Conservation (phyloP, 2,888 invertebrate species). For the Therioaphis trifolii region DNA sequence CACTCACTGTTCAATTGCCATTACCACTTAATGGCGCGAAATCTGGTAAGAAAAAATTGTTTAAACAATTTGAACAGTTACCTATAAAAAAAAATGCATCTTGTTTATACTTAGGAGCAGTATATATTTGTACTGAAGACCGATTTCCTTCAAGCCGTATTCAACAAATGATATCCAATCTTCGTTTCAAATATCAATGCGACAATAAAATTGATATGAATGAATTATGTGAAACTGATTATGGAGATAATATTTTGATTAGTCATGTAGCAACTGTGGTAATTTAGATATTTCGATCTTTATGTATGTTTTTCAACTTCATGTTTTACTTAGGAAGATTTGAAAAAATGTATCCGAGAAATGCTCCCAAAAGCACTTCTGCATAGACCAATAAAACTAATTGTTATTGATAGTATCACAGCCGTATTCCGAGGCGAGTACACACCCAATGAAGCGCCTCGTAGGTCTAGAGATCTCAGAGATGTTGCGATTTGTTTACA, state of each 20-base stretch:
- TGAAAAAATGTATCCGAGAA: slow-evolving; percentile 72
- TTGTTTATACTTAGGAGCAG: slow-evolving; percentile 70
- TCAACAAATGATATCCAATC: slow-evolving; percentile 70
- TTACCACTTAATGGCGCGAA: slow-evolving; percentile 57
- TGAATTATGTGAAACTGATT: slow-evolving; percentile 66
- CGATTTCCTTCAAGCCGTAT: slow-evolving; percentile 79
- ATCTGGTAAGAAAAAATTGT: slow-evolving; percentile 19
- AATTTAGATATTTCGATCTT: slow-evolving; percentile 65
- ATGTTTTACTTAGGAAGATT: slow-evolving; percentile 70
- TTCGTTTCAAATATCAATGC: slow-evolving; percentile 62
- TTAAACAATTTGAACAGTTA: background rate
- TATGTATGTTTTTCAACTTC: slow-evolving; percentile 16
- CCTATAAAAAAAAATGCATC: background rate
- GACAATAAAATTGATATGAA: slow-evolving; percentile 64
- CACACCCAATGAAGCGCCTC: slow-evolving; percentile 70
- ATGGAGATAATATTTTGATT: slow-evolving; percentile 75
- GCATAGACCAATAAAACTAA: slow-evolving; percentile 66
- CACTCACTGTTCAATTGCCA: slow-evolving; percentile 76
- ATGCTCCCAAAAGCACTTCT: slow-evolving; percentile 73
- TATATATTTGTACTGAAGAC: slow-evolving; percentile 84
- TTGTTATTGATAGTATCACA: slow-evolving; percentile 81
- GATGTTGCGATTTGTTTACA: slow-evolving; percentile 73
- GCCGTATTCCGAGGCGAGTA: slow-evolving; percentile 76
- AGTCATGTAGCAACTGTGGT: slow-evolving; percentile 75
- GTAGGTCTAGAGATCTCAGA: slow-evolving; percentile 73